phyloP scores from a whole-genome alignment of 2,797 vertebrate genomes.

The Selene dorsalis region DNA sequence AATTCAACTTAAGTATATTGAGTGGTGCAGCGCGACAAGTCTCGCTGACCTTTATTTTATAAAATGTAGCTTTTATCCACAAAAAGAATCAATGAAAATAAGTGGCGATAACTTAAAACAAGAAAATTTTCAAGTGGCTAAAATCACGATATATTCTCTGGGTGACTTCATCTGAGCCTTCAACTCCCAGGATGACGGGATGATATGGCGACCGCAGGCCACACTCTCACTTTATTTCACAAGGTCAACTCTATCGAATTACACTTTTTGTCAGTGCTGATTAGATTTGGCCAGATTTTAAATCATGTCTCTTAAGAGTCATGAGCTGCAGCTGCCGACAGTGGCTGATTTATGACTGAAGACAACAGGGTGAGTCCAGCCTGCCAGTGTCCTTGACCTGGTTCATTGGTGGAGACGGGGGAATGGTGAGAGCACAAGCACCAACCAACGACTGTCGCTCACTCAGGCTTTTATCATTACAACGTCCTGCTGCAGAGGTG shows the following conservation, averaged over 20 bases:
- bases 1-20: constrained; percentile 21
- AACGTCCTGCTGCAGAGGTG: not conserved
- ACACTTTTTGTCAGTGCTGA: constrained; percentile 13
- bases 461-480: not conserved
- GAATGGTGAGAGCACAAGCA: constrained; percentile 31
- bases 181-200: not conserved
- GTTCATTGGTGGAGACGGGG: constrained; percentile 17
- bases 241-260: constrained; percentile 25
- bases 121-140: constrained; percentile 6
- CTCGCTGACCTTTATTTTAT: constrained; percentile 34
- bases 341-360: constrained; percentile 4
- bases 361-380: constrained; percentile 3
- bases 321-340: constrained; percentile 13
- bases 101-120: not conserved
- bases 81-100: constrained; percentile 40
- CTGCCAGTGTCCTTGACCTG: constrained; percentile 13
- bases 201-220: constrained; percentile 25
- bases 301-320: constrained; percentile 4
- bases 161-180: not conserved
- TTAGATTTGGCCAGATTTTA: not conserved
- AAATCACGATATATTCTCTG: not conserved
- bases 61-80: constrained; percentile 41
- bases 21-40: constrained; percentile 39
- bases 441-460: not conserved
- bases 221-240: constrained; percentile 2